Conservation (phyloP, 2,888 invertebrate genomes). For the Arge pagana region DNA sequence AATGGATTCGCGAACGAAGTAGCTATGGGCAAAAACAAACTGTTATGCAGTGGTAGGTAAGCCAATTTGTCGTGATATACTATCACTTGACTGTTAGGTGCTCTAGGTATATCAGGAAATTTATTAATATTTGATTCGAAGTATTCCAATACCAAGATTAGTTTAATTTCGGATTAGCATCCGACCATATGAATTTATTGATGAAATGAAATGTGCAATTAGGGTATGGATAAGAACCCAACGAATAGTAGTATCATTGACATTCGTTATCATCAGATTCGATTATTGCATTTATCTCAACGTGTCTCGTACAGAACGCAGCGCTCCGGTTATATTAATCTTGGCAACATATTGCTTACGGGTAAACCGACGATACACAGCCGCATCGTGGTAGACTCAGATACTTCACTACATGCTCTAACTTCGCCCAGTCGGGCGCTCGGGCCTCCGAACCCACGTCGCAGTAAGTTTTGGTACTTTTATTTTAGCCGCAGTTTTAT, state of each 20-base stretch:
- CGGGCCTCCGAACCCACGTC: not conserved
- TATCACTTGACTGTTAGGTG: not conserved
- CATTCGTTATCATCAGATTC: not conserved
- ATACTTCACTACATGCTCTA: not conserved
- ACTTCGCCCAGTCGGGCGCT: slow-evolving; percentile 5
- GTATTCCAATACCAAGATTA: too few relatives aligned
- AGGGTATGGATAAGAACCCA: too few relatives aligned
- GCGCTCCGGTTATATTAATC: not conserved
- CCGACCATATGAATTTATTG: not conserved
- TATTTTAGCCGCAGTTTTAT: slow-evolving; percentile 4
- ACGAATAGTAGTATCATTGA: not conserved
- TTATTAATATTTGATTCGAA: too few relatives aligned
- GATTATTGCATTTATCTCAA: not conserved
- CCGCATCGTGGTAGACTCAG: too few relatives aligned
- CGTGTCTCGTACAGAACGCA: not conserved
- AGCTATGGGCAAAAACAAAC: too few relatives aligned
- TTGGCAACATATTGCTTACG: not conserved
- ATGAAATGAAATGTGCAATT: not conserved
- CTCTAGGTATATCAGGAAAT: not conserved
- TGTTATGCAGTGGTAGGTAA: not conserved
- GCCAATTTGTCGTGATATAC: not conserved
- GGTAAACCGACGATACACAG: not conserved
- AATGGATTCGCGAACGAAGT: too few relatives aligned
- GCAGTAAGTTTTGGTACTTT: slow-evolving; percentile 5
- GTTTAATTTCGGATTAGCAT: not conserved